Percentiles rank a stretch among this genome's conserved stretches.
Conservation (phyloP, 2,113 vertebrate species). For the Lethenteron reissneri region DNA sequence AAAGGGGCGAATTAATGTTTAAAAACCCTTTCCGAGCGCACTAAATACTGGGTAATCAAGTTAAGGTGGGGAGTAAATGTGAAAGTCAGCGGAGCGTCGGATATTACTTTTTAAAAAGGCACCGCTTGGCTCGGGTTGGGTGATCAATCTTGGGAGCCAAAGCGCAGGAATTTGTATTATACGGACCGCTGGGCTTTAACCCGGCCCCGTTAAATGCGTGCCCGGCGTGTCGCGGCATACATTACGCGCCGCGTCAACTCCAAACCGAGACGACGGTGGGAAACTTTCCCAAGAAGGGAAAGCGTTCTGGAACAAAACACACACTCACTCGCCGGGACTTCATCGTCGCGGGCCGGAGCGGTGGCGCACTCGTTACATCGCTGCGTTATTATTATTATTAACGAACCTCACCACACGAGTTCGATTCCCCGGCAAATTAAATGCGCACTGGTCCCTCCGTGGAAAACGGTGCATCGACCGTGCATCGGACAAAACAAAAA, state of each 20-base stretch:
- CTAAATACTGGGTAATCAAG: not conserved
- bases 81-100: slow-evolving; percentile 2
- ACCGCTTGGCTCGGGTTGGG: not conserved
- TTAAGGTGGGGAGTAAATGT: slow-evolving; percentile 1
- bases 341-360: too few species aligned
- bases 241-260: not conserved
- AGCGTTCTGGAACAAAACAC: too few species aligned
- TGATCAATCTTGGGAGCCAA: not conserved
- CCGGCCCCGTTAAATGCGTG: not conserved
- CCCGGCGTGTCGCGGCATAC: not conserved
- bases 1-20: not conserved
- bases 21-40: not conserved
- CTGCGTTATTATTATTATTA: too few species aligned
- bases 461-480: too few species aligned
- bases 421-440: too few species aligned
- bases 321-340: too few species aligned
- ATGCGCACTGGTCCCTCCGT: too few species aligned
- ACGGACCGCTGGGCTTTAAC: slow-evolving; percentile 2
- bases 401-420: too few species aligned
- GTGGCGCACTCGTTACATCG: too few species aligned
- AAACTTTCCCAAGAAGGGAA: too few species aligned
- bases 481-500: too few species aligned
- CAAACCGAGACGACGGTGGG: not conserved
- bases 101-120: not conserved
- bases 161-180: not conserved